These are phyloP conservation scores for Tinea pellionella DNA, from an alignment of 2,888 invertebrate species.

Conservation along the genomic window DNA sequence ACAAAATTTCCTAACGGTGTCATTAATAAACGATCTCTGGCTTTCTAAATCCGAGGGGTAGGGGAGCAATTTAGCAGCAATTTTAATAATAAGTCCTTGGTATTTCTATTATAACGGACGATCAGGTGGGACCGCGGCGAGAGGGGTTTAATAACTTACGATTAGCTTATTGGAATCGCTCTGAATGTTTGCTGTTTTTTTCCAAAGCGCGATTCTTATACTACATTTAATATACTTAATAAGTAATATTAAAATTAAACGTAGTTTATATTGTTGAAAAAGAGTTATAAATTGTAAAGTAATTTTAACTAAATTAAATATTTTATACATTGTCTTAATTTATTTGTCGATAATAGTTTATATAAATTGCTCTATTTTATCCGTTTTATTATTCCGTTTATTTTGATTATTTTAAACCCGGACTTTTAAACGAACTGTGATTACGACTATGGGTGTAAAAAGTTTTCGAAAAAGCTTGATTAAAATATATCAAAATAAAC, in stretches of 20 bases:
- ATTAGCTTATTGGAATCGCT: constrained; percentile 68
- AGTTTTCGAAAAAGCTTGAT: too few relatives aligned
- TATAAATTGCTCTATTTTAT: too few relatives aligned
- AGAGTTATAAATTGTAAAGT: neutral
- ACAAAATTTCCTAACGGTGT: neutral
- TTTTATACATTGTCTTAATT: neutral
- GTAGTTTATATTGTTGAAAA: neutral
- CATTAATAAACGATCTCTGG: constrained; percentile 19
- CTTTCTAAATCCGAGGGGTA: constrained; percentile 54
- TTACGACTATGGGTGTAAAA: too few relatives aligned
- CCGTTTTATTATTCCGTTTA: too few relatives aligned
- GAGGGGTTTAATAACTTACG: constrained; percentile 66
- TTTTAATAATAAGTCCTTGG: constrained; percentile 71
- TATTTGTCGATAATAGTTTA: neutral
- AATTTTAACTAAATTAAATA: neutral
- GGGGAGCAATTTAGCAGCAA: constrained; percentile 68
- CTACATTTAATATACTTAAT: neutral
- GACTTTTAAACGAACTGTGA: too few relatives aligned
- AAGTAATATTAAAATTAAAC: neutral
- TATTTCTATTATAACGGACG: constrained; percentile 68
- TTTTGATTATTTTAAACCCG: too few relatives aligned
- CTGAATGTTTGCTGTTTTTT: constrained; percentile 67
- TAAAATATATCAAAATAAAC: too few relatives aligned
- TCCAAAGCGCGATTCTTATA: neutral
- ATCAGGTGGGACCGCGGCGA: constrained; percentile 56